These are phyloP conservation scores for Leptodactylus fallax DNA, from an alignment of 2,797 vertebrate species.

Conservation along the genomic window DNA sequence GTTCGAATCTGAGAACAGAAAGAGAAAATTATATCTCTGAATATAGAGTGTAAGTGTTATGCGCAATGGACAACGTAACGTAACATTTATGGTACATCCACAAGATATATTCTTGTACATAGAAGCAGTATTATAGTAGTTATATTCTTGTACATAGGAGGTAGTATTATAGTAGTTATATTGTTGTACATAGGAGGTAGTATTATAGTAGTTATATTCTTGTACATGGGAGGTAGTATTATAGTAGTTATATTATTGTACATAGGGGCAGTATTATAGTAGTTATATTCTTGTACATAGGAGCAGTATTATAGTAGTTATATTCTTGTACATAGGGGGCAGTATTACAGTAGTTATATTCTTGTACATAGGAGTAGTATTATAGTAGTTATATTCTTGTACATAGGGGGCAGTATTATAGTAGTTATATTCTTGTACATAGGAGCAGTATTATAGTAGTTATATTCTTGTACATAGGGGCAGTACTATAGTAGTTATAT, in stretches of 20 bases:
- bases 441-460: neutral
- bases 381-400: neutral
- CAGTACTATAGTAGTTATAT: neutral
- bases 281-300: neutral
- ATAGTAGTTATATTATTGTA: neutral
- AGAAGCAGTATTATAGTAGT: too few species aligned
- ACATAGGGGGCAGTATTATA: neutral
- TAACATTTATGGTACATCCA: neutral
- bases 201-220: too few species aligned
- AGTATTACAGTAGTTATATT: neutral
- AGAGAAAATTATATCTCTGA: neutral
- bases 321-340: neutral
- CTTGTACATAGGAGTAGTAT: too few species aligned
- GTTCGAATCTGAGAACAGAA: slow-evolving; percentile 80
- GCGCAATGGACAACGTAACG: neutral
- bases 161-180: too few species aligned
- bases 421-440: slow-evolving; percentile 9
- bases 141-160: too few species aligned
- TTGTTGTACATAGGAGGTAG: too few species aligned
- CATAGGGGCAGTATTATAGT: neutral
- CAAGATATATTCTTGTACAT: neutral
- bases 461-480: neutral
- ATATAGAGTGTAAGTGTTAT: neutral
- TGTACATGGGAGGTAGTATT: too few species aligned
- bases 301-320: too few species aligned